Evolutionary conservation across 2,888 invertebrate genomes (phyloP), one percentile per base, ranked within the genome.

Genomic region (Acleris emargana): DNA sequence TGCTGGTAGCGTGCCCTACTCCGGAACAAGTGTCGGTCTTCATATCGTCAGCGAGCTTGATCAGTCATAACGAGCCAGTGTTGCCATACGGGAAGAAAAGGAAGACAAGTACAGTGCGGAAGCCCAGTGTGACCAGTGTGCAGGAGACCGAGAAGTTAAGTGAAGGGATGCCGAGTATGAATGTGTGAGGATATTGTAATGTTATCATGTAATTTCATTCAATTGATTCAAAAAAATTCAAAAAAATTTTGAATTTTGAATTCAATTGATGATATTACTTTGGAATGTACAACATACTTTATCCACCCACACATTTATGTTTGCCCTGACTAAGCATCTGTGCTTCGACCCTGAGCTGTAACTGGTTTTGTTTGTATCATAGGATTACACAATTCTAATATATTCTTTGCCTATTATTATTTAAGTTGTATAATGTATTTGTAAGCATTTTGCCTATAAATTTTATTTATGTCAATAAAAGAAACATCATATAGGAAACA

Each of bases 21-120:
- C 96, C 97, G 2, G 99, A 99, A 81, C 99, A 99, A 90, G 95
- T 99, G 13, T 96, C 97, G n/a, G 94, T 97, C 47, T 94, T 97
- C 75, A 93, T 98, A 67, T 97, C 97, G 11, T 97, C 97, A 1
- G 95, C 96, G 1, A 96, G 96, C 67, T 93, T 97, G 50, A 91
- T 94, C 59, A 93, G 93, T 22, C 93, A 89, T 64, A 84, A 76
- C 16, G 92, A 91, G 57, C 83, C 85, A 1, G 91, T 92, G 63
- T 76, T 86, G 78, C 93, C 93, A 5, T 93, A 86, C 59, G 93
- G 93, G 1, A 86, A 84, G 67, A 91, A 91, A 70, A 74, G 82
- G 43, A 88, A 87, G 62, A 80, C 80, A 1, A 84, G 81, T 61
- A 77, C 84, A 0, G 75, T 82, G 2, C 75, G 85, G 20, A 89